Evolutionary conservation across 1,140 invertebrate species (phyloP).

Genomic region (Gryllus bimaculatus): DNA sequence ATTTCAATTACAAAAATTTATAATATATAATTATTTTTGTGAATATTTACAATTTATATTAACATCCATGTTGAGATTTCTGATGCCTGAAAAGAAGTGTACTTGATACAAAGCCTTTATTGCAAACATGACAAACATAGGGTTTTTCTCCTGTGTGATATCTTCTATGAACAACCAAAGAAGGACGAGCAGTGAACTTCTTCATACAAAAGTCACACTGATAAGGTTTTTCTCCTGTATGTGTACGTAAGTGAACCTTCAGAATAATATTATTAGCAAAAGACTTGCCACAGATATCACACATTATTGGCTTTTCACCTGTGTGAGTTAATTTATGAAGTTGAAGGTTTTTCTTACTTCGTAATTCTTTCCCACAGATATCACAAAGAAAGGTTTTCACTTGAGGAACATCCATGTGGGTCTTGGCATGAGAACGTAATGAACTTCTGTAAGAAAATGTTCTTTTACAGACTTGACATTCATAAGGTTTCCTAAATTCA

Average conservation of each 20-base stretch:
- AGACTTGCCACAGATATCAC: slow-evolving; percentile 38
- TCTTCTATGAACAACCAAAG: slow-evolving; percentile 63
- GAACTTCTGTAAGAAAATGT: slow-evolving; percentile 46
- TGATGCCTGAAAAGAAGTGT: slow-evolving; percentile 51
- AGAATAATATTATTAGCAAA: slow-evolving; percentile 47
- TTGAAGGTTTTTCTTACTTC: slow-evolving; percentile 44
- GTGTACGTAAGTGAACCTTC: slow-evolving; percentile 45
- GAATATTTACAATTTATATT: too few species aligned
- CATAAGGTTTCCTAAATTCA: slow-evolving; percentile 32
- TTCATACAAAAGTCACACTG: slow-evolving; percentile 54
- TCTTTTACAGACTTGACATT: slow-evolving; percentile 66
- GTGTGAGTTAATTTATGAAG: slow-evolving; percentile 54
- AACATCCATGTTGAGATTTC: slow-evolving; percentile 28
- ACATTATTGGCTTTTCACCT: slow-evolving; percentile 58
- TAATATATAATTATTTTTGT: too few species aligned
- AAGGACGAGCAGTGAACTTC: slow-evolving; percentile 68
- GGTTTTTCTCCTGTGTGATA: slow-evolving; percentile 69
- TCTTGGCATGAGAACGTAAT: slow-evolving; percentile 41
- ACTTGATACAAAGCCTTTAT: slow-evolving; percentile 52
- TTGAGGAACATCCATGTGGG: slow-evolving; percentile 39
- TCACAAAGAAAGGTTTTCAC: slow-evolving; percentile 31
- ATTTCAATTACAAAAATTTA: too few species aligned
- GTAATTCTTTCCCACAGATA: slow-evolving; percentile 38
- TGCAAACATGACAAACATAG: slow-evolving; percentile 58
- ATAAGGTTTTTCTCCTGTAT: slow-evolving; percentile 44